Evolutionary conservation across 2,797 vertebrate genomes (phyloP).

Genomic region (Cirrhinus mrigala): DNA sequence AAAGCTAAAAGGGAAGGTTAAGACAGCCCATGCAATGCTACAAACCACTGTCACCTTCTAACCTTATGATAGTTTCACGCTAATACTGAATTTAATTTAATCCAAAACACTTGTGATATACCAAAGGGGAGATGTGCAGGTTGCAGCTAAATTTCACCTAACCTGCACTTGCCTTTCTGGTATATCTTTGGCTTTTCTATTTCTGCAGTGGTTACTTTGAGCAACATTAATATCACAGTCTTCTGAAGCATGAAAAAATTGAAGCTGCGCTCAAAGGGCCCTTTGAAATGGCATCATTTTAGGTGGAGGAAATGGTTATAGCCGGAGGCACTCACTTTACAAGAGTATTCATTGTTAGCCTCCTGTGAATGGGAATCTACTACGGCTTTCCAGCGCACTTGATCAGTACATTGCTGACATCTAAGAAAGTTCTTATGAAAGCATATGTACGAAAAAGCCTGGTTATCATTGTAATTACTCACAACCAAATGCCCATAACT

Average conservation of each 20-base stretch:
- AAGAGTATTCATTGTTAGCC: slow-evolving; percentile 53
- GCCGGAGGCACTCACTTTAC: slow-evolving; percentile 53
- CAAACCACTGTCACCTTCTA: neutral
- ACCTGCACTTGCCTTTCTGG: neutral
- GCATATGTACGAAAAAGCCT: neutral
- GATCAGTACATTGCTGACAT: slow-evolving; percentile 39
- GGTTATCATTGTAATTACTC: slow-evolving; percentile 10
- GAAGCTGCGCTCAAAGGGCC: slow-evolving; percentile 41
- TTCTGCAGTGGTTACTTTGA: slow-evolving; percentile 27
- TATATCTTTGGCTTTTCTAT: slow-evolving; percentile 24
- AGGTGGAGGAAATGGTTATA: slow-evolving; percentile 43
- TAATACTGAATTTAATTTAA: neutral
- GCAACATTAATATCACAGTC: slow-evolving; percentile 44
- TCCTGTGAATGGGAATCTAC: slow-evolving; percentile 51
- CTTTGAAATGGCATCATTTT: slow-evolving; percentile 49
- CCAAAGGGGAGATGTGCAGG: neutral
- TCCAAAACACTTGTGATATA: neutral
- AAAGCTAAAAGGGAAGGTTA: neutral
- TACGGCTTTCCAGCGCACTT: neutral
- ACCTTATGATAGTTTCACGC: neutral
- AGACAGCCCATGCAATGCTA: neutral
- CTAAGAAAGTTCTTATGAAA: slow-evolving; percentile 3
- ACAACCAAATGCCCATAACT: slow-evolving; percentile 14
- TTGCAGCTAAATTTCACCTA: neutral
- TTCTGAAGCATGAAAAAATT: slow-evolving; percentile 49